A percentile compares a stretch with the other conserved stretches of the same genome.
phyloP scores from a whole-genome alignment of 2,888 invertebrate species.

The Suillia variegata region DNA sequence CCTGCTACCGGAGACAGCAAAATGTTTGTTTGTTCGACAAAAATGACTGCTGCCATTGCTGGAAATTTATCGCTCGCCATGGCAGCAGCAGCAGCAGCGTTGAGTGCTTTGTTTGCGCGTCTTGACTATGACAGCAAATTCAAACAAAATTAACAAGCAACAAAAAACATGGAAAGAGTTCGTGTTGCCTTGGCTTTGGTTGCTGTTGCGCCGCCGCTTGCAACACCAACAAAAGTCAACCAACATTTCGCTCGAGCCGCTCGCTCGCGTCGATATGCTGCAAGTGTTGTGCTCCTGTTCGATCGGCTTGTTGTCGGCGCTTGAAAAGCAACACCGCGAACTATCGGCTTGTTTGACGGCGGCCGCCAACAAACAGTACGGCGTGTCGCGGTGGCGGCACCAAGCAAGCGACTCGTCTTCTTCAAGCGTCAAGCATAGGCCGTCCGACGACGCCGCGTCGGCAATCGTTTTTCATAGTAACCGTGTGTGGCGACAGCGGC shows the following conservation, averaged over 20 bases:
- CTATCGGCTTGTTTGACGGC: constrained; percentile 8
- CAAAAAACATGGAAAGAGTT: too few relatives aligned
- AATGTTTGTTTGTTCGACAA: constrained; percentile 22
- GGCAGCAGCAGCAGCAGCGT: too few relatives aligned
- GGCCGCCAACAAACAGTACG: background rate
- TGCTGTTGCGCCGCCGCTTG: too few relatives aligned
- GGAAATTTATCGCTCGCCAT: background rate
- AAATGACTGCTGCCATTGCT: background rate
- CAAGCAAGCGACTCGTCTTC: background rate
- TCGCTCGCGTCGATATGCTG: too few relatives aligned
- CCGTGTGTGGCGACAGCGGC: background rate
- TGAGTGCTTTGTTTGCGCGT: too few relatives aligned
- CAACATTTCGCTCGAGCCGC: too few relatives aligned
- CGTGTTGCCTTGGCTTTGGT: too few relatives aligned
- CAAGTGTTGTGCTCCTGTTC: constrained; percentile 10
- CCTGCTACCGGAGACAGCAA: constrained; percentile 13
- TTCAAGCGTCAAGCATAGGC: background rate
- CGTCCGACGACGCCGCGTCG: background rate
- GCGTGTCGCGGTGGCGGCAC: background rate
- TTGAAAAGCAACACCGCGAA: constrained; percentile 16
- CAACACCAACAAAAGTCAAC: too few relatives aligned
- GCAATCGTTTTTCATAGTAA: background rate
- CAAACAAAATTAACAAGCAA: too few relatives aligned
- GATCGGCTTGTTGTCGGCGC: constrained; percentile 24
- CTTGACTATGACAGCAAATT: too few relatives aligned